Evolutionary conservation across 1,140 invertebrate genomes (phyloP).

Genomic region (Cryptotermes secundus): DNA sequence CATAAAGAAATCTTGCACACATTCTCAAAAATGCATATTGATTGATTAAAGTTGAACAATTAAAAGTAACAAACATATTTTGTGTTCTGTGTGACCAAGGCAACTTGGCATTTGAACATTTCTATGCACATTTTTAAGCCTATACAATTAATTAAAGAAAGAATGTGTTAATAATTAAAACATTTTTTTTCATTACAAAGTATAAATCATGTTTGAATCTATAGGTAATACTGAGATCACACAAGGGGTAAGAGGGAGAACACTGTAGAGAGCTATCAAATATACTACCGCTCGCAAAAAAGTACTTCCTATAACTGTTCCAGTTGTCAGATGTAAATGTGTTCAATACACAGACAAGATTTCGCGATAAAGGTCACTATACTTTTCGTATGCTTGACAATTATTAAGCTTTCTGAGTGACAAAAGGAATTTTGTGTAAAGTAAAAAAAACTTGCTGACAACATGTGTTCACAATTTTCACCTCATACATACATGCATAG

Average conservation of each 20-base stretch:
- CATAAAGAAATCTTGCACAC: neutral
- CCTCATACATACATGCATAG: too few relatives aligned
- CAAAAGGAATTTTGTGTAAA: too few relatives aligned
- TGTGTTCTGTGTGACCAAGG: neutral
- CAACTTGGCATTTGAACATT: constrained; percentile 3
- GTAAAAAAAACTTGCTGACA: too few relatives aligned
- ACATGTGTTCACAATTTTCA: too few relatives aligned
- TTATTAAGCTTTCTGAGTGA: too few relatives aligned
- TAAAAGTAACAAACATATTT: constrained; percentile 1
- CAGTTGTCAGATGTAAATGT: neutral
- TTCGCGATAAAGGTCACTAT: too few relatives aligned
- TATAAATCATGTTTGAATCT: constrained; percentile 11
- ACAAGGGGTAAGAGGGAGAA: neutral
- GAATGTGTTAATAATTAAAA: neutral
- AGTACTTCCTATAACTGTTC: neutral
- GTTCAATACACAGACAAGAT: neutral
- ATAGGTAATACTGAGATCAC: constrained; percentile 17
- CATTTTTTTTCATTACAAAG: neutral
- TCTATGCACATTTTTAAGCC: constrained; percentile 15
- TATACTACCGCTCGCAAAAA: neutral
- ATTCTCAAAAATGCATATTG: neutral
- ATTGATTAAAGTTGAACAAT: neutral
- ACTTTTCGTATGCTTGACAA: too few relatives aligned
- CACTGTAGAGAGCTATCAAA: constrained; percentile 5
- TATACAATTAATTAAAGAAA: neutral